Percentiles rank a stretch among this genome's conserved stretches.
phyloP scores from a whole-genome alignment of 2,113 vertebrate species.

The Oncorhynchus nerka region DNA sequence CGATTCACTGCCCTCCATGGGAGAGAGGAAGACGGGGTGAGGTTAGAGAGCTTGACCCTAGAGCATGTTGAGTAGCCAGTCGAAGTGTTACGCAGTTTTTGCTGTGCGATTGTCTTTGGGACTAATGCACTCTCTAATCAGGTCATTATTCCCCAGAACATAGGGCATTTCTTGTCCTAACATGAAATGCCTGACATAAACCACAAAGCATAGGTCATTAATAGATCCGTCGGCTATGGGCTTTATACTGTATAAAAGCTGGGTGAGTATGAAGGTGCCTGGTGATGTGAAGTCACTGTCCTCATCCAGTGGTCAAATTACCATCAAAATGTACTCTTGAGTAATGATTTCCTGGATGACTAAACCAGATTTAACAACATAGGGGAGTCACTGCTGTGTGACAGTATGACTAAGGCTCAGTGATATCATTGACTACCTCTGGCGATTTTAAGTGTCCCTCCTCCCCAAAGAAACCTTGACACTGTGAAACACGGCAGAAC shows the following conservation, averaged over 20 bases:
- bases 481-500: constrained; percentile 9
- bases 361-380: background rate
- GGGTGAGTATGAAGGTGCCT: background rate
- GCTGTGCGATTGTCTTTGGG: background rate
- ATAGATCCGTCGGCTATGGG: constrained; percentile 1
- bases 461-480: background rate
- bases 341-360: constrained; percentile 2
- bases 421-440: background rate
- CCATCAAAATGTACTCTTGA: background rate
- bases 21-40: no score
- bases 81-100: constrained; percentile 13
- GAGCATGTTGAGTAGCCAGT: background rate
- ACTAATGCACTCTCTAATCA: background rate
- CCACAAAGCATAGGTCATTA: constrained; percentile 1
- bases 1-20: no score
- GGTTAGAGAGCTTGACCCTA: no score
- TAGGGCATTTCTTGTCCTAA: constrained; percentile 8
- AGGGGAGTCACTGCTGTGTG: background rate
- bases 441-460: background rate
- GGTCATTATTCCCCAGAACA: constrained; percentile 5
- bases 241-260: background rate
- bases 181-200: constrained; percentile 14
- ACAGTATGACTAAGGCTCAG: background rate
- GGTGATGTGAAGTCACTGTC: constrained; percentile 4
- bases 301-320: background rate